Base-by-base conservation (phyloP, 2,888 invertebrate species). In the Antheraea yamamai region DNA sequence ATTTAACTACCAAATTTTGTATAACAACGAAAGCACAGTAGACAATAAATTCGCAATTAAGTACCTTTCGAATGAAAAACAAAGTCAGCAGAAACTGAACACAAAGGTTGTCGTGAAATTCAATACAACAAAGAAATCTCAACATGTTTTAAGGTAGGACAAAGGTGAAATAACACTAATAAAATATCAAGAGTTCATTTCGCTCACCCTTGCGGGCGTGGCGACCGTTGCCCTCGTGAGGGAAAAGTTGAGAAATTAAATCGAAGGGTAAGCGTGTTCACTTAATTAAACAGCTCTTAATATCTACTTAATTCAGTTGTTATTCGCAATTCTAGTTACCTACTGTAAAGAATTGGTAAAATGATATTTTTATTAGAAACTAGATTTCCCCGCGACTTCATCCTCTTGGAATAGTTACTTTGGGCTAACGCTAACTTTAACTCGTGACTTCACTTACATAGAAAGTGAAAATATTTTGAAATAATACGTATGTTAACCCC, bases 141-240 rank as follows among this genome's bases (percentile, higher is more conserved):
- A 77, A 77, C 78, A 52, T 61, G 35, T 73, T 75, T 76, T 73
- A 73, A 75, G 75, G 78, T 76, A 72, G 52, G 71, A 77, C 76
- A 78, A 80, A 79, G 79, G 78, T 80, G 77, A 80, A 81, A 76
- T 75, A 79, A 80, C 74, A 73, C 73, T 79, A 81, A 78, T 84
- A 78, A 84, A 84, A 85, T 82, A 81, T 81, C 82, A 83, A 84
- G 82, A 80, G 80, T 80, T 76, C 78, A 78, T 75, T 39, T 64
- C 58, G 75, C 78, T 78, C 81, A 85, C 88, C 87, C 87, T 81
- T 75, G 73, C 77, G 82, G 92, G 92, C 72, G 92, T 79, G 92
- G 87, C 91, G 91, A 87, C 61, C 90, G 79, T 88, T 92, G 88
- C 91, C 91, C 92, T 85, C 79, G 75, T 47, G 51, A 23, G 58